These are phyloP conservation scores for Anthonomus grandis DNA, from an alignment of 1,140 invertebrate species.

Conservation along the genomic window DNA sequence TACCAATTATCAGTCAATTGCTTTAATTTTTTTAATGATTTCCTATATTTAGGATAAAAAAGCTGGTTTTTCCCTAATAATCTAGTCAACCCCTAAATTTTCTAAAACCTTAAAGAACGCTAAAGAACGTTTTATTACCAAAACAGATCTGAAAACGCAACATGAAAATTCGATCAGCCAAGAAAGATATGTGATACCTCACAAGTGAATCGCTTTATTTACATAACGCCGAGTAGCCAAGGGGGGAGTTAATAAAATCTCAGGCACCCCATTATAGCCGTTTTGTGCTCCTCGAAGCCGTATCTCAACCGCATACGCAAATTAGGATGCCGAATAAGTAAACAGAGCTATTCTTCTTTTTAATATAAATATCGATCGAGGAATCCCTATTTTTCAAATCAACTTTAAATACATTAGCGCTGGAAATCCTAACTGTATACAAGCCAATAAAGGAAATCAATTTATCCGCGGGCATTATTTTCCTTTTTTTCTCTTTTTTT, in stretches of 20 bases:
- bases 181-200: constrained; percentile 9
- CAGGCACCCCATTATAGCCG: constrained; percentile 22
- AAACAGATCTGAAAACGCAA: too few species aligned
- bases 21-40: too few species aligned
- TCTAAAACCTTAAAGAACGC: too few species aligned
- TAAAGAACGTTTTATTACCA: too few species aligned
- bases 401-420: constrained; percentile 24
- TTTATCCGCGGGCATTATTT: constrained; percentile 5
- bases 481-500: too few species aligned
- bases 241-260: constrained; percentile 24
- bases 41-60: too few species aligned
- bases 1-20: too few species aligned
- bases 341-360: constrained; percentile 27
- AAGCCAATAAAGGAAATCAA: constrained; percentile 5
- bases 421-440: constrained; percentile 20
- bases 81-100: too few species aligned
- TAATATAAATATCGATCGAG: constrained; percentile 26
- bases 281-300: constrained; percentile 21
- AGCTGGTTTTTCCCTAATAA: too few species aligned
- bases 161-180: background rate
- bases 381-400: constrained; percentile 25
- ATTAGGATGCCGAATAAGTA: constrained; percentile 25
- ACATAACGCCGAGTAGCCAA: constrained; percentile 13
- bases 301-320: constrained; percentile 17
- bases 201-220: constrained; percentile 25